Conservation (phyloP, 2,113 vertebrate genomes). For the Rhinolophus ferrumequinum region DNA sequence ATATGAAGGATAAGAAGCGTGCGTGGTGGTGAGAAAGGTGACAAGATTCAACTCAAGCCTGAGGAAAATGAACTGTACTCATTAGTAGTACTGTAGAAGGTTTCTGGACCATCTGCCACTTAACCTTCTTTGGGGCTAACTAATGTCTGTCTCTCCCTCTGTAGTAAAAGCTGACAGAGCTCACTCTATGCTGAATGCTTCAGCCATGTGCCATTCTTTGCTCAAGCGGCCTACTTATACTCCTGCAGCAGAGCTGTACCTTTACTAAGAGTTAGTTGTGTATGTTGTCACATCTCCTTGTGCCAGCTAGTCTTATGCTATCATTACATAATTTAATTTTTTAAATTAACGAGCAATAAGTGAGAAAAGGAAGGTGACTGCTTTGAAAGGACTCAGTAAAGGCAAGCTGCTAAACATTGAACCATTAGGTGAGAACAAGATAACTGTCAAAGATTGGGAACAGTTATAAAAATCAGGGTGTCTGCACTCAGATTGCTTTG, state of each 20-base stretch:
- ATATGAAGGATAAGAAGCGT: neutral
- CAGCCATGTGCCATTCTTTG: neutral
- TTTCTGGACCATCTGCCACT: neutral
- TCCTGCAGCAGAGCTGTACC: neutral
- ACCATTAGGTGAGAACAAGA: neutral
- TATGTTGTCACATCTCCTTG: neutral
- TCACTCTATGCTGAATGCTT: neutral
- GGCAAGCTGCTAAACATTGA: neutral
- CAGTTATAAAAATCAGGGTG: neutral
- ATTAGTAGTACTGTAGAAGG: neutral
- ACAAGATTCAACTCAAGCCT: neutral
- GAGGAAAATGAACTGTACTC: neutral
- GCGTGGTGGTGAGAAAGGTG: neutral
- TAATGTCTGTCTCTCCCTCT: neutral
- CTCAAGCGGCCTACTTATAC: rapidly evolving
- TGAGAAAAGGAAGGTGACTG: slow-evolving; percentile 9
- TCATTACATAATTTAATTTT: neutral
- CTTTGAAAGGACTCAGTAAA: neutral
- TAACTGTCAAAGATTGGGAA: neutral
- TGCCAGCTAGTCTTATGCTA: neutral
- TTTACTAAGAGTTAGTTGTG: neutral
- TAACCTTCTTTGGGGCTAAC: neutral
- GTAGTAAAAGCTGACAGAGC: neutral
- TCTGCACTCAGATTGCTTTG: neutral
- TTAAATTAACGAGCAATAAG: neutral